Percentiles rank a stretch among this genome's conserved stretches.
Conservation (phyloP, 2,113 vertebrate genomes). For the Gallinago undulata region DNA sequence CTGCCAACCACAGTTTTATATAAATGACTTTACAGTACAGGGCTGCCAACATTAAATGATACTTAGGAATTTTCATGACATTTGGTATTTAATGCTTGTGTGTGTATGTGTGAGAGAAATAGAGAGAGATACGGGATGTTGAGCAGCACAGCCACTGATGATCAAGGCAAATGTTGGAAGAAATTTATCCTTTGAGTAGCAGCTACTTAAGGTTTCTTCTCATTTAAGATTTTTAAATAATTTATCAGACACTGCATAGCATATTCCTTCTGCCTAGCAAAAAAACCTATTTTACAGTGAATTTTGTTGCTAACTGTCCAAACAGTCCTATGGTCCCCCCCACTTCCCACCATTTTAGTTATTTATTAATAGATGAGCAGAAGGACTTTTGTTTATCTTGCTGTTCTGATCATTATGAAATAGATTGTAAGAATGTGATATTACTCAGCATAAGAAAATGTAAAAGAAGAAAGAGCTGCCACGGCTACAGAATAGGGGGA, state of each 20-base stretch:
- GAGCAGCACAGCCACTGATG: neutral
- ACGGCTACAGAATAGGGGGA: neutral
- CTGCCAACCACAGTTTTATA: constrained; percentile 78
- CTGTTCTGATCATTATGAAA: neutral
- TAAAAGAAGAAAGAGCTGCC: neutral
- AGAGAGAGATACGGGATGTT: neutral
- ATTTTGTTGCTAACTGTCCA: neutral
- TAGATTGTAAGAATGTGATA: neutral
- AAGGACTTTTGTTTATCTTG: constrained; percentile 15
- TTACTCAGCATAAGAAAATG: constrained; percentile 10
- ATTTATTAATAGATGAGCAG: neutral
- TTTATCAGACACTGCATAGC: neutral
- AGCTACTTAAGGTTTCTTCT: neutral
- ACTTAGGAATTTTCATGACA: constrained; percentile 71
- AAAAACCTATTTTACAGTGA: neutral
- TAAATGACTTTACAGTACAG: constrained; percentile 72
- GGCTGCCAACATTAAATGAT: constrained; percentile 70
- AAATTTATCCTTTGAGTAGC: constrained; percentile 1
- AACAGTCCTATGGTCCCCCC: neutral
- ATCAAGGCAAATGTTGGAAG: neutral
- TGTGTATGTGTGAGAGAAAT: neutral
- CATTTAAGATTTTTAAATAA: neutral
- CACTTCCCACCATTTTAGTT: neutral
- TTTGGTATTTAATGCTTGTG: constrained; percentile 70
- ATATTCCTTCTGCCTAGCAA: neutral